A percentile compares a stretch with the other conserved stretches of the same genome.
These are phyloP conservation scores for Theropithecus gelada DNA, from an alignment of 2,113 vertebrate species.

Conservation along the genomic window DNA sequence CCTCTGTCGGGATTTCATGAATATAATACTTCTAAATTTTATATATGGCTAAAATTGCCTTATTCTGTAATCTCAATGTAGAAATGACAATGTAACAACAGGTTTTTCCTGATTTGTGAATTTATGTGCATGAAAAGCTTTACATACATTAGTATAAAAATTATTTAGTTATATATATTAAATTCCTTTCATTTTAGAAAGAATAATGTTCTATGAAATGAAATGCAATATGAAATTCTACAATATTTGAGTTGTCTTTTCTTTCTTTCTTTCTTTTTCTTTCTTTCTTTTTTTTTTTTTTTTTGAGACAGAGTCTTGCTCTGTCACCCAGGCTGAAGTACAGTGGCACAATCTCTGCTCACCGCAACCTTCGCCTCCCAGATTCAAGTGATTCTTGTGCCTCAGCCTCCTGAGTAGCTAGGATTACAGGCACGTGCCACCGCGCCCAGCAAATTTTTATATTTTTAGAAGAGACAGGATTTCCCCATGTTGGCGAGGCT, in stretches of 20 bases:
- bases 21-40: not conserved
- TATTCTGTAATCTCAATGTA: not conserved
- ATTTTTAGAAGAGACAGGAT: no score
- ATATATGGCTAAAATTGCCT: not conserved
- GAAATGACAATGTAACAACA: constrained; percentile 4
- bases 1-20: not conserved
- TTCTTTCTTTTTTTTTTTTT: no score
- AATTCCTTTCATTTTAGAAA: constrained; percentile 13
- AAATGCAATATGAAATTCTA: not conserved
- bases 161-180: not conserved
- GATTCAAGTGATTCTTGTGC: no score
- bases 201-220: not conserved
- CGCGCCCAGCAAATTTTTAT: no score
- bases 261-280: not conserved
- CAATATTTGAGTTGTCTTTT: not conserved
- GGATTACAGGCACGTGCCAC: no score
- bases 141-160: not conserved
- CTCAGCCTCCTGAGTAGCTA: no score
- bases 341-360: no score
- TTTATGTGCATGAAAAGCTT: not conserved
- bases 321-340: no score
- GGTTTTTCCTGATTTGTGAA: not conserved
- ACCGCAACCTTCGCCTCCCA: no score
- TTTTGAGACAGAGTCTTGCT: no score
- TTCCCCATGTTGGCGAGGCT: no score